Conservation (phyloP, 2,888 invertebrate genomes). For the Eupithecia inturbata region DNA sequence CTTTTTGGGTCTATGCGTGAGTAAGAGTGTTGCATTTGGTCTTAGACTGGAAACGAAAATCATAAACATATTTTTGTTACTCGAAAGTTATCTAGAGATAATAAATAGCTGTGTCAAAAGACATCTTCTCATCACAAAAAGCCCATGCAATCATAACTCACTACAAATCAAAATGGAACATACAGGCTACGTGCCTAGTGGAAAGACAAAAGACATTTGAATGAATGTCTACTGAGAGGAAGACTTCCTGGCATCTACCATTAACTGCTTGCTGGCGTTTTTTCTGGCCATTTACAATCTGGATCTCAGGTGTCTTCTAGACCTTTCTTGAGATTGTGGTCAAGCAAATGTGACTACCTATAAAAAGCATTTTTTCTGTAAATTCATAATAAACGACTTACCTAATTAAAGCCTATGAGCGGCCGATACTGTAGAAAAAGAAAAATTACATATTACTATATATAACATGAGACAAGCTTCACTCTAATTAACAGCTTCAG, state of each 20-base stretch:
- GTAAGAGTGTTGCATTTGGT: neutral
- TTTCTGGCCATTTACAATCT: no score
- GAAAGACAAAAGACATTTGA: slow-evolving; percentile 11
- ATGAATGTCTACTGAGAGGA: slow-evolving; percentile 6
- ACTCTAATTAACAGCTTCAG: no score
- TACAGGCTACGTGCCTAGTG: neutral
- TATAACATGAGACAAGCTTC: no score
- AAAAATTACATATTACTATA: no score
- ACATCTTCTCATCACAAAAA: slow-evolving; percentile 13
- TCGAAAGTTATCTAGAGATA: neutral
- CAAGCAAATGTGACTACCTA: no score
- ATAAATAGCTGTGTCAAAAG: slow-evolving; percentile 5
- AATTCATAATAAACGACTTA: no score
- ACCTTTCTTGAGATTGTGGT: no score
- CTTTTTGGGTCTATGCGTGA: neutral
- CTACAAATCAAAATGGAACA: slow-evolving; percentile 11
- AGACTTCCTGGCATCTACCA: neutral
- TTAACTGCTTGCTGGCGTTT: no score
- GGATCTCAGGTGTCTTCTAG: no score
- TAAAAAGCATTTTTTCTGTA: no score
- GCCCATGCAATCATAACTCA: slow-evolving; percentile 1
- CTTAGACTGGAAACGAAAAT: neutral
- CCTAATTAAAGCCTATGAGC: no score
- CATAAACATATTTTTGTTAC: neutral
- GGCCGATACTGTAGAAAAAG: no score